phyloP scores from a whole-genome alignment of 2,797 vertebrate genomes.

The Hydrocynus forskahlii region DNA sequence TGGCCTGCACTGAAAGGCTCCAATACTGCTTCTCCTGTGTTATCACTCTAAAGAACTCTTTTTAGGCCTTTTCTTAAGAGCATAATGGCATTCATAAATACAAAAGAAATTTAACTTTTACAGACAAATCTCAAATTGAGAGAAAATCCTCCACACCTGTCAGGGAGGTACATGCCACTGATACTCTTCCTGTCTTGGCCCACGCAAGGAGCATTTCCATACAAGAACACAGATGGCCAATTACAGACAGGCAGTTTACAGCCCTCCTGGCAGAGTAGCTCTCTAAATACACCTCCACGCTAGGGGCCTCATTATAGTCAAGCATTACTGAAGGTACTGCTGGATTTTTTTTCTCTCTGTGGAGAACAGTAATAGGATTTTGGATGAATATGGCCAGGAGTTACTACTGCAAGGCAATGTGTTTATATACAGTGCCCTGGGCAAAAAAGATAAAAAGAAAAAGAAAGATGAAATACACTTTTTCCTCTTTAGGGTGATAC shows the following conservation, averaged over 20 bases:
- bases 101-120: neutral
- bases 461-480: neutral
- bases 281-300: slow-evolving; percentile 39
- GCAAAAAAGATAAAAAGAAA: neutral
- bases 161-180: slow-evolving; percentile 19
- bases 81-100: neutral
- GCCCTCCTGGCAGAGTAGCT: slow-evolving; percentile 29
- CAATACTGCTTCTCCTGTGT: too few species aligned
- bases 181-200: slow-evolving; percentile 29
- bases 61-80: neutral
- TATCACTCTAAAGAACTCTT: too few species aligned
- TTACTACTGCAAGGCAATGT: neutral
- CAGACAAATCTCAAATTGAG: neutral
- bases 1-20: too few species aligned
- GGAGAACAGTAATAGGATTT: slow-evolving; percentile 33
- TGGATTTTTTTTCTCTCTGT: slow-evolving; percentile 8
- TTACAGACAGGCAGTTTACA: slow-evolving; percentile 31
- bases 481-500: neutral
- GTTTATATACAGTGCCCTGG: neutral
- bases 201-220: neutral
- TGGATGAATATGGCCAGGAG: slow-evolving; percentile 16
- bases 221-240: slow-evolving; percentile 3
- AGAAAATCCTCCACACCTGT: slow-evolving; percentile 42
- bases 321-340: slow-evolving; percentile 12
- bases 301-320: slow-evolving; percentile 40